These are phyloP conservation scores for Typhlichthys eigenmanni DNA, from an alignment of 2,797 vertebrate genomes.

Conservation along the genomic window DNA sequence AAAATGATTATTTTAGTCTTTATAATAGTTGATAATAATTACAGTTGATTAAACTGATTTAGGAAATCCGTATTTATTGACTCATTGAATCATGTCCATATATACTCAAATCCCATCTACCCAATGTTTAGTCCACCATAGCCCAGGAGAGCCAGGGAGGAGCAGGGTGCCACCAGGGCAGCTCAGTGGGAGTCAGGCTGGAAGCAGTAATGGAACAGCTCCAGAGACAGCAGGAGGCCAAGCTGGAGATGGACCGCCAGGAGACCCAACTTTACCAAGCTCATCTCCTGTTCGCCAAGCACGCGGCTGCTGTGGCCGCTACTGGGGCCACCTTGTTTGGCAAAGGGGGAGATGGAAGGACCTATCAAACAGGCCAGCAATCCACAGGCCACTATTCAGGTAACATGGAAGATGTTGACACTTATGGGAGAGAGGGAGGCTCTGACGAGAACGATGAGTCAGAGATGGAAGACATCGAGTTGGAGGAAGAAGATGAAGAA, in stretches of 20 bases:
- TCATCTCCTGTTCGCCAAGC: conserved; percentile 85
- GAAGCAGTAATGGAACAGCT: conserved; percentile 91
- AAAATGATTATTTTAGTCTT: no score
- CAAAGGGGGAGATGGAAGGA: conserved; percentile 59
- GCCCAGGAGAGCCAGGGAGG: conserved; percentile 54
- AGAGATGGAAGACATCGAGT: conserved; percentile 65
- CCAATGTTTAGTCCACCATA: conserved; percentile 41
- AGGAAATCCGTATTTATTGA: background rate
- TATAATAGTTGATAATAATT: background rate
- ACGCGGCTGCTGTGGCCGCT: conserved; percentile 78
- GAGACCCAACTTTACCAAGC: conserved; percentile 85
- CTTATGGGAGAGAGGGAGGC: conserved; percentile 54
- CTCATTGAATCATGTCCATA: background rate
- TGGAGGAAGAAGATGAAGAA: conserved; percentile 47
- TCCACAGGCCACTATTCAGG: conserved; percentile 64
- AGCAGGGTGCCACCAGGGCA: conserved; percentile 73
- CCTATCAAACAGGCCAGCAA: conserved; percentile 66
- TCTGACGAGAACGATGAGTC: conserved; percentile 70
- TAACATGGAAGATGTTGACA: conserved; percentile 52
- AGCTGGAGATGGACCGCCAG: conserved; percentile 86
- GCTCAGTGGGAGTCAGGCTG: conserved; percentile 82
- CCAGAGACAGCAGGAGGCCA: conserved; percentile 85
- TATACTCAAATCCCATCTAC: conserved; percentile 1
- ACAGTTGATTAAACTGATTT: background rate
- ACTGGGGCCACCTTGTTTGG: conserved; percentile 63